Evolutionary conservation across 2,113 vertebrate species (phyloP), one percentile per base, ranked within the genome.

Genomic region (Rafetus swinhoei): DNA sequence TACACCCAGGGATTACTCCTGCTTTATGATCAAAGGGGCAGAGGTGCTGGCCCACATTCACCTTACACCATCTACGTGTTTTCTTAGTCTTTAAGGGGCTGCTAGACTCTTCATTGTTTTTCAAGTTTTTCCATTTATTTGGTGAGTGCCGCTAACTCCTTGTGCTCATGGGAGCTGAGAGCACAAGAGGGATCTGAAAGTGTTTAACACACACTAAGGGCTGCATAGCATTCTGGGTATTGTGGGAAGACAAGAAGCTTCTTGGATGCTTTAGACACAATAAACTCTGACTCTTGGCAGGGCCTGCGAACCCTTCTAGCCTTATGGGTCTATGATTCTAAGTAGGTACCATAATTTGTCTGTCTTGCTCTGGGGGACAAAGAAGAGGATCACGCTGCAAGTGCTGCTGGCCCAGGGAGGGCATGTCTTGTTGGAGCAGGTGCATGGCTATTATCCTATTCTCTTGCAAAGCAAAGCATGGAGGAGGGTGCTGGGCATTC

Each of bases 141-240:
- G 24, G 24, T 35, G 39, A 50, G 74, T 25, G 39, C 12, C 24
- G 45, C 39, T 25, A 9, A 4, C 52, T 53, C 53, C 32, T 56
- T 16, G 7, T 19, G 29, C n/a, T 45, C 0, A 3, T 25, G 65
- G 65, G 53, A 93, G 25, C 62, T 79, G 90, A 16, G 4, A n/a
- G 13, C 72, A 39, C 55, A 18, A 22, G 24, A 45, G 29, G 53
- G 7, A 7, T 77, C 12, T 77, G 35, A 15, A 50, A 50, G 24
- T 77, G 24, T 11, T 25, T 50, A 77, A 25, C 0, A 0, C 1
- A 19, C 1, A 3, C 7, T 59, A 57, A 76, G 60, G 11, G 35
- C 65, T 59, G 39, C 0, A 0, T 1, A 84, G 50, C 56, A n/a
- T 19, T 57, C 16, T 52, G 29, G 24, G 4, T 0, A 0, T 50